These are phyloP conservation scores for Trachemys scripta DNA, from an alignment of 2,113 vertebrate genomes.

Conservation along the genomic window DNA sequence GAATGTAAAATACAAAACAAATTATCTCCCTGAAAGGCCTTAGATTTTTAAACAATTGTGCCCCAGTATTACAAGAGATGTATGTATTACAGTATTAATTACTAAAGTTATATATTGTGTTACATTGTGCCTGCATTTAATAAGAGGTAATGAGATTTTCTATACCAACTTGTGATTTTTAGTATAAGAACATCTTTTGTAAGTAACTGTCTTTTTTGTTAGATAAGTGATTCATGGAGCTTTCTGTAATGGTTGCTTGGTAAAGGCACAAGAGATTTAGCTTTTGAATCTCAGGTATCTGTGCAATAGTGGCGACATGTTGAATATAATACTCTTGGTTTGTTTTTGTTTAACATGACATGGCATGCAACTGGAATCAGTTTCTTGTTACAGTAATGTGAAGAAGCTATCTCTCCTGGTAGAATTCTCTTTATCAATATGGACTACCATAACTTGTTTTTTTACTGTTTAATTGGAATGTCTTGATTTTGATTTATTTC, in stretches of 20 bases:
- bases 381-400: slow-evolving; percentile 29
- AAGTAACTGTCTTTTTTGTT: slow-evolving; percentile 42
- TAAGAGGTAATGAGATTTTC: slow-evolving; percentile 67
- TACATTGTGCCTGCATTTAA: slow-evolving; percentile 73
- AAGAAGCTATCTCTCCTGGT: slow-evolving; percentile 18
- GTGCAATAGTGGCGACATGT: slow-evolving; percentile 26
- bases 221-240: slow-evolving; percentile 47
- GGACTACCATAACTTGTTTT: slow-evolving; percentile 9
- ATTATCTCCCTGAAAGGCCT: background rate
- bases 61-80: slow-evolving; percentile 25
- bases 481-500: slow-evolving; percentile 30
- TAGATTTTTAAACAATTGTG: slow-evolving; percentile 58
- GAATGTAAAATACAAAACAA: slow-evolving; percentile 5
- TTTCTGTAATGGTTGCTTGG: slow-evolving; percentile 59
- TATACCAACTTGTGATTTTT: slow-evolving; percentile 64
- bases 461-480: slow-evolving; percentile 22
- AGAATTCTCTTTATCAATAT: slow-evolving; percentile 4
- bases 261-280: slow-evolving; percentile 70
- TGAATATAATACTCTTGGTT: background rate
- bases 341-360: slow-evolving; percentile 21
- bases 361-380: slow-evolving; percentile 48
- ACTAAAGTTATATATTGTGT: background rate
- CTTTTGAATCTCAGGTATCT: slow-evolving; percentile 80
- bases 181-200: slow-evolving; percentile 60
- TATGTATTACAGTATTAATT: slow-evolving; percentile 12